A percentile compares a stretch with the other conserved stretches of the same genome.
These are phyloP conservation scores for Oceanodroma leucorhoa DNA, from an alignment of 2,797 vertebrate species.

Conservation along the genomic window DNA sequence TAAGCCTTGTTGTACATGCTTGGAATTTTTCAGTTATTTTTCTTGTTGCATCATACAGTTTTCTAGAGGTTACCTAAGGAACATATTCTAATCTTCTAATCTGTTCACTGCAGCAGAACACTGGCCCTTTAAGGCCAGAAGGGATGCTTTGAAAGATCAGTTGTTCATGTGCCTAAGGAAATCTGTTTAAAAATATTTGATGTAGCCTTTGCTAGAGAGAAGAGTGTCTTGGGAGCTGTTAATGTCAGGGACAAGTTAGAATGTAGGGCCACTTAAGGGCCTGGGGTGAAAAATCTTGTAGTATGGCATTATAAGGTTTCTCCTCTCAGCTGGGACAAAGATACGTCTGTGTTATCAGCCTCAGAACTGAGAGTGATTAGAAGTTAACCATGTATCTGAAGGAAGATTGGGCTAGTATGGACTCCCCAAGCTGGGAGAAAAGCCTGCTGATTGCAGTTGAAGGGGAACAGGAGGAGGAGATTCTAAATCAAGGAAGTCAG, in stretches of 20 bases:
- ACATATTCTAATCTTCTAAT: not conserved
- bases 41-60: not conserved
- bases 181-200: slow-evolving; percentile 11
- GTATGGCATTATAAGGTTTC: not conserved
- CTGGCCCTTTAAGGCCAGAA: not conserved
- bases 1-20: not conserved
- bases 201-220: not conserved
- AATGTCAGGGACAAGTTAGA: not conserved
- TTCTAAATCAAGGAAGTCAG: not conserved
- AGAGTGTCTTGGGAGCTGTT: slow-evolving; percentile 17
- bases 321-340: not conserved
- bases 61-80: not conserved
- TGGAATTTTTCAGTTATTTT: not conserved
- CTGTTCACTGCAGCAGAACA: not conserved
- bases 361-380: not conserved
- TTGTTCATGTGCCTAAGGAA: not conserved
- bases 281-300: not conserved
- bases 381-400: not conserved
- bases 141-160: not conserved
- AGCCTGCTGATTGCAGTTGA: not conserved
- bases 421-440: not conserved
- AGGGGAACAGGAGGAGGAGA: not conserved
- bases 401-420: not conserved
- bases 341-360: not conserved
- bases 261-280: not conserved